Evolutionary conservation across 30 jellyfish, hydroid and myxozoan genomes (phyloP).

Genomic region (Turritopsis dohrnii): DNA sequence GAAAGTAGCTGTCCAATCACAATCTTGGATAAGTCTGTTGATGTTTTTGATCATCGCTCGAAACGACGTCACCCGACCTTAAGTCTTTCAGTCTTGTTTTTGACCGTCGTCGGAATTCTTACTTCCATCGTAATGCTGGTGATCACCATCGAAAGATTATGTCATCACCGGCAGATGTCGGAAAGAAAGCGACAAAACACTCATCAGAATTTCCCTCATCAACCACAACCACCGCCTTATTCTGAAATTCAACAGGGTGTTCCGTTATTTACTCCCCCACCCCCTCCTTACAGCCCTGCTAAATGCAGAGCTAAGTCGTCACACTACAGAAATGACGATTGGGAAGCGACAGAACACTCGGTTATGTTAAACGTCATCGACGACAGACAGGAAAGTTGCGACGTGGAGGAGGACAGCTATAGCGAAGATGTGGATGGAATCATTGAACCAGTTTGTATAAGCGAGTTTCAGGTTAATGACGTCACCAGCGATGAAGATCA

Average conservation of each 20-base stretch:
- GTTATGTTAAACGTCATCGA: no score
- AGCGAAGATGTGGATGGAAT: not conserved
- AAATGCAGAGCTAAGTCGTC: no score
- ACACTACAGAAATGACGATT: no score
- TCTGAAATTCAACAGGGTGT: not conserved
- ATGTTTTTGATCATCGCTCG: slow-evolving; percentile 1
- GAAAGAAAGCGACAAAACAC: not conserved
- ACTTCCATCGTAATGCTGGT: not conserved
- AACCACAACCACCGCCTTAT: slow-evolving; percentile 13
- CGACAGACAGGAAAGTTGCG: not conserved
- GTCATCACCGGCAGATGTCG: not conserved
- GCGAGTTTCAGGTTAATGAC: not conserved
- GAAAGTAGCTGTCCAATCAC: slow-evolving; percentile 40
- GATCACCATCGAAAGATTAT: slow-evolving; percentile 9
- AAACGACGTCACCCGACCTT: not conserved
- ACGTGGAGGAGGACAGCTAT: not conserved
- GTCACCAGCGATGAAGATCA: not conserved
- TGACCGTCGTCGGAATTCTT: not conserved
- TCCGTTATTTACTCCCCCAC: not conserved
- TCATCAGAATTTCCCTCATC: not conserved
- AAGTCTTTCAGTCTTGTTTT: not conserved
- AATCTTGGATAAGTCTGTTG: slow-evolving; percentile 13
- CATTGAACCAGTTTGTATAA: not conserved
- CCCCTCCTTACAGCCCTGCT: not conserved
- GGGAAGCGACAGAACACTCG: no score